Percentiles rank a stretch among this genome's conserved stretches.
Conservation (phyloP, 2,113 vertebrate species). For the Aegithalos caudatus region DNA sequence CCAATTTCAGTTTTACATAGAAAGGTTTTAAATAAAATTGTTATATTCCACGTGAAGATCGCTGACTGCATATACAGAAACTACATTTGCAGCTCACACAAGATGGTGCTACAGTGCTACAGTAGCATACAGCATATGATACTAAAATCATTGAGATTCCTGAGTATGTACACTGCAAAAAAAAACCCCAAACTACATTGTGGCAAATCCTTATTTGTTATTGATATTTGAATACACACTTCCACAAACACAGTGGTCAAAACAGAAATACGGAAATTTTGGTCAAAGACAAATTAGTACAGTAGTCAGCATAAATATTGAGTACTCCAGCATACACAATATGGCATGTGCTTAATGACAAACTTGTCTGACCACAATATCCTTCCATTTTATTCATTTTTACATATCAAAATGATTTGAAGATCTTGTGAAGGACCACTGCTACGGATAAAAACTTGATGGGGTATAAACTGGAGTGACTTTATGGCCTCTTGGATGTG, state of each 20-base stretch:
- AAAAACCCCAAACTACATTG: neutral
- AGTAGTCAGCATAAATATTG: neutral
- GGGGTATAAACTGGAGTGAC: neutral
- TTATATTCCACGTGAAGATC: neutral
- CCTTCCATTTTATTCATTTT: neutral
- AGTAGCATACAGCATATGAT: neutral
- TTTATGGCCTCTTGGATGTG: neutral
- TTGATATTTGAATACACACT: neutral
- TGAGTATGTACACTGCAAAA: neutral
- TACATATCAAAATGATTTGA: neutral
- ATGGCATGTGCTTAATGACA: neutral
- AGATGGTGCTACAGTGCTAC: constrained; percentile 65
- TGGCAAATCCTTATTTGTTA: neutral
- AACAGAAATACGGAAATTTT: neutral
- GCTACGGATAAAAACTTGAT: neutral
- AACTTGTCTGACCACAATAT: neutral
- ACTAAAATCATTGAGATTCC: neutral
- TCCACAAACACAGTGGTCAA: neutral
- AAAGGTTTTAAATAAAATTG: neutral
- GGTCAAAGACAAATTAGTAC: neutral
- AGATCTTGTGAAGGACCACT: neutral
- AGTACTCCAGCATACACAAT: neutral
- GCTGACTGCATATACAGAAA: neutral
- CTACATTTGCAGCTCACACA: constrained; percentile 45
- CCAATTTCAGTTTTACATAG: neutral